phyloP scores from a whole-genome alignment of 2,888 invertebrate species.

The Microplitis manilae region DNA sequence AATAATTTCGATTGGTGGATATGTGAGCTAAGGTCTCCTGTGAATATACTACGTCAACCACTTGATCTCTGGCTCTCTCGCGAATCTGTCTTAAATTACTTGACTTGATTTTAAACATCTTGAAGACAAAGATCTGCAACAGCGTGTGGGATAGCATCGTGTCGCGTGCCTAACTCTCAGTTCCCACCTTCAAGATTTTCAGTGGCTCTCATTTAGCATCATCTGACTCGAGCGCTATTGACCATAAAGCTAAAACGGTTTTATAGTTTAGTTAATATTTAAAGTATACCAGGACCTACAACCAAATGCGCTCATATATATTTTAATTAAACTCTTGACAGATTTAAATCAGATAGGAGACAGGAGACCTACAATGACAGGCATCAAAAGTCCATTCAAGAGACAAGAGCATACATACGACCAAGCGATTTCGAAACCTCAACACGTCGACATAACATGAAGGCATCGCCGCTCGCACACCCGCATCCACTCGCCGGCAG shows the following conservation, averaged over 20 bases:
- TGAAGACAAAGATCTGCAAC: slow-evolving; percentile 51
- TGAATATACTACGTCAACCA: slow-evolving; percentile 22
- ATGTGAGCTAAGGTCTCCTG: slow-evolving; percentile 15
- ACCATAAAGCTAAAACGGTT: slow-evolving; percentile 6
- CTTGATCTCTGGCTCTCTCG: slow-evolving; percentile 18
- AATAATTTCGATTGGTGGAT: slow-evolving; percentile 35
- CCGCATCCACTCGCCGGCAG: slow-evolving; percentile 38
- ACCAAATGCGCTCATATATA: not conserved
- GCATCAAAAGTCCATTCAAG: slow-evolving; percentile 26
- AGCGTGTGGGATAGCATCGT: slow-evolving; percentile 55
- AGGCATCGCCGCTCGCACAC: slow-evolving; percentile 28
- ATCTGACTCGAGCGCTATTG: not conserved
- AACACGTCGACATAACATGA: slow-evolving; percentile 39
- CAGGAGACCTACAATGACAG: slow-evolving; percentile 5
- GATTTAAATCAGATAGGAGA: slow-evolving; percentile 24
- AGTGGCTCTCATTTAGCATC: slow-evolving; percentile 54
- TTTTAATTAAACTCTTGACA: slow-evolving; percentile 11
- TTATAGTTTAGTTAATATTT: slow-evolving; percentile 24
- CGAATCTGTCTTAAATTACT: slow-evolving; percentile 40
- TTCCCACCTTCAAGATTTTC: slow-evolving; percentile 30
- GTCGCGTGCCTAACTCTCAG: slow-evolving; percentile 59
- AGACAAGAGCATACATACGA: slow-evolving; percentile 16
- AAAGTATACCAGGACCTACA: slow-evolving; percentile 28
- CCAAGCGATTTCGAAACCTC: slow-evolving; percentile 40
- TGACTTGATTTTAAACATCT: slow-evolving; percentile 48